Base-by-base conservation (phyloP, 2,797 vertebrate species). In the Lithobates pipiens region DNA sequence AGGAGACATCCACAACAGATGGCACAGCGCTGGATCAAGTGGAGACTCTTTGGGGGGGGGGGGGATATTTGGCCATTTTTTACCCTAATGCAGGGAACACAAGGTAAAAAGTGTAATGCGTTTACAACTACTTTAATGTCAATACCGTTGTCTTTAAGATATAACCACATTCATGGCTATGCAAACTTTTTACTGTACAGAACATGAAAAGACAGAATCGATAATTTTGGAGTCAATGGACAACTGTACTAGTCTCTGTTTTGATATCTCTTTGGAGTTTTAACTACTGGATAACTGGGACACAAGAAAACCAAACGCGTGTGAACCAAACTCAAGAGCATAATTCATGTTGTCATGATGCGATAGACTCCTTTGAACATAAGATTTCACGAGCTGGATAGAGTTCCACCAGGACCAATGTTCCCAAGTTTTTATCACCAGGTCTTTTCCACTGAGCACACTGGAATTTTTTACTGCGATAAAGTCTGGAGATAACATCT, bases 391-490 rank as follows among this genome's bases (percentile, higher is more conserved):
- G 10, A 65, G 61, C n/a, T 65, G 61, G 21, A 23, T 44, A 73
- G 10, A 5, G 36, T 73, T 73, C 9, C 39, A 25, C 21, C 36
- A 44, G 71, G 39, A 25, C 61, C 9, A 36, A 10, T 65, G 25
- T 65, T 65, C 61, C 50, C 61, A 73, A 23, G 71, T n/a, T 44
- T 73, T 44, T 73, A 73, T 73, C 71, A 39, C 71, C 71, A 42
- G 39, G 39, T n/a, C 71, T 73, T n/a, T 73, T n/a, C 39, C 39
- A 73, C 36, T 23, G 71, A 44, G 34, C 71, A 44, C 36, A n/a
- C 23, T 73, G 71, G 71, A 73, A 73, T 73, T 44, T 44, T 44
- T 73, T 11, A 73, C 36, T 11, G 21, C n/a, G 71, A 73, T 73
- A 73, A 73, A 44, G 10, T 21, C 71, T 23, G 21, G 71, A 73